Base-by-base conservation (phyloP, 2,113 vertebrate genomes). In the Chunga burmeisteri region DNA sequence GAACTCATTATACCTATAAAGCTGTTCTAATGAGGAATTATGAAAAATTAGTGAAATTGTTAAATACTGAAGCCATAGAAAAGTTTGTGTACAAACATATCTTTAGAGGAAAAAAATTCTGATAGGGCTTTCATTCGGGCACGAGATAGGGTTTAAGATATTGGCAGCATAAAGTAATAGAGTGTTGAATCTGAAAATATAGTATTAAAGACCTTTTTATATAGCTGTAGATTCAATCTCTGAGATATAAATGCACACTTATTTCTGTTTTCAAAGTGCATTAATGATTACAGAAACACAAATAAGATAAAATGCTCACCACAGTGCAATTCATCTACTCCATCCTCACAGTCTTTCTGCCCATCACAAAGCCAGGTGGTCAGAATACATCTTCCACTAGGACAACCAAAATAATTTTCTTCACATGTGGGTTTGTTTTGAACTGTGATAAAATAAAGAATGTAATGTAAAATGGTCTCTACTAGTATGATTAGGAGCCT, bases 391-490 rank as follows among this genome's bases (percentile, higher is more conserved):
- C 99, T 99, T 94, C 99, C 99, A 98, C 99, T 99, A 97, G 99
- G 99, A 98, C 99, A 99, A 88, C 98, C 99, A 97, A 99, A 99
- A 98, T 99, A 99, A 97, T 99, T 99, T 93, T 99, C 99, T 97
- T 99, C 99, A 95, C 99, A 99, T 98, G 98, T 98, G 97, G 99
- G 98, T 97, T 99, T 99, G 93, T 98, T 99, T 98, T 98, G 98
- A 97, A 99, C 99, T 99, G 97, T 94, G 86, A 97, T 49, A 97
- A 98, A 98, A 98, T 97, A 98, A 78, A 98, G 95, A 98, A 97
- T 96, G 78, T 56, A 97, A 95, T 93, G 94, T 97, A 86, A 98
- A 98, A 96, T 96, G 92, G 86, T 92, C 95, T 97, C 95, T 95
- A 94, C 96, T 96, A 86, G 83, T 87, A 94, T 97, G 96, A 97